Base-by-base conservation (phyloP, 2,888 invertebrate genomes). In the Tipula helvola region DNA sequence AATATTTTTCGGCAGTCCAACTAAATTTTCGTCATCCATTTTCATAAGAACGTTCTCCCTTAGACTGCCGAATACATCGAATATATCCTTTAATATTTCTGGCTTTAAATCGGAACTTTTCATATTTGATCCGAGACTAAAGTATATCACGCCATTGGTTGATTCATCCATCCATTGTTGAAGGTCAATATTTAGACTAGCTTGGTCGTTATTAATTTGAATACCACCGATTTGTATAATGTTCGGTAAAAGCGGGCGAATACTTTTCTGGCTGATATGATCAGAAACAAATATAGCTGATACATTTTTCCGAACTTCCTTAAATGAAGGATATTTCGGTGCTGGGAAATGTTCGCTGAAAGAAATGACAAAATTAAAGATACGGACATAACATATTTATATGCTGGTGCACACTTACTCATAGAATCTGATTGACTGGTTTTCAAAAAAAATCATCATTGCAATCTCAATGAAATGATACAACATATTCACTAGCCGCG, bases 61-160 rank as follows among this genome's bases (percentile, higher is more conserved):
- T 85, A 91, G 87, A 39, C 88, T 88, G 0, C 89, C 88, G 87
- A 91, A 90, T 3, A 89, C 90, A 7, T 87, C 87, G 3, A 89
- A 44, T 16, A 91, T 88, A 0, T 87, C 87, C 28, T 88, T 87
- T 1, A 88, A 87, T 12, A 86, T 88, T 86, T 89, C 87, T 10
- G 88, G 87, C 8, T 89, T 88, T 87, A 90, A 87, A 8, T 89
- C 88, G 0, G 90, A 88, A n/a, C 90, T 90, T 84, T 90, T 89
- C 0, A 92, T 88, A 87, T 92, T 92, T 0, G 92, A 91, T 1
- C 92, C 92, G 88, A 92, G 89, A 87, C 92, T 92, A 87, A 92
- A 91, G 39, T 90, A 90, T 28, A 92, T 90, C 1, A 91, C 91
- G 0, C 92, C 92, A 36, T 90, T 87, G 0, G 90, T 89, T 52